A percentile compares a stretch with the other conserved stretches of the same genome.
phyloP scores from a whole-genome alignment of 2,797 vertebrate species.

The Oreortyx pictus region DNA sequence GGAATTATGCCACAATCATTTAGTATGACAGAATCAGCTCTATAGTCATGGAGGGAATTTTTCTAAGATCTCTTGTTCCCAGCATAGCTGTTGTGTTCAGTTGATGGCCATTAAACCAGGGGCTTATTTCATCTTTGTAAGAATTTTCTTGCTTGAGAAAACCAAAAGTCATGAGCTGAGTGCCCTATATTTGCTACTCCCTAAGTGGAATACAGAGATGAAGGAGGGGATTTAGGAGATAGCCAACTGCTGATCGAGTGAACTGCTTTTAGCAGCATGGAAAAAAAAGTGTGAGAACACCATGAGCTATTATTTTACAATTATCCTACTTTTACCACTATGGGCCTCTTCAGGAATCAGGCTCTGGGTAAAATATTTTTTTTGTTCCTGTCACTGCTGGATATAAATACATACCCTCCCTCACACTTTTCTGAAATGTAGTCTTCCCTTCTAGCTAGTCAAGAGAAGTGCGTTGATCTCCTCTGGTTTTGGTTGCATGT shows the following conservation, averaged over 20 bases:
- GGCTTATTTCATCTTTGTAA: constrained; percentile 73
- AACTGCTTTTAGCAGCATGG: constrained; percentile 37
- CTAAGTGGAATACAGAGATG: constrained; percentile 64
- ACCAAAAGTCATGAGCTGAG: constrained; percentile 56
- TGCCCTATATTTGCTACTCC: constrained; percentile 74
- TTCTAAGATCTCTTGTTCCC: constrained; percentile 59
- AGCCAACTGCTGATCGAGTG: constrained; percentile 44
- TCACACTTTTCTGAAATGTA: neutral
- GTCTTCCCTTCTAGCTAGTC: neutral
- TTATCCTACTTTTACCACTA: constrained; percentile 65
- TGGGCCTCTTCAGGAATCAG: constrained; percentile 31
- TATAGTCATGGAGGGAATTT: constrained; percentile 55
- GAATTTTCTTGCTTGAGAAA: constrained; percentile 71
- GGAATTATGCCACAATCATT: constrained; percentile 30
- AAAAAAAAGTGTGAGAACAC: constrained; percentile 44
- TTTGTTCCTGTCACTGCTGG: neutral
- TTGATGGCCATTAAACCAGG: constrained; percentile 59
- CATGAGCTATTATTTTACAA: constrained; percentile 52
- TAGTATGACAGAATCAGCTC: constrained; percentile 32
- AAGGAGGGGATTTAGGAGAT: constrained; percentile 56
- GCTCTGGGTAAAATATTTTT: constrained; percentile 20
- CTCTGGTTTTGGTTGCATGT: neutral
- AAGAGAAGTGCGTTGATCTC: neutral
- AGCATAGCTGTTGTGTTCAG: constrained; percentile 56
- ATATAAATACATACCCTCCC: neutral